Conservation (phyloP, 2,113 vertebrate genomes). For the Elgaria multicarinata region DNA sequence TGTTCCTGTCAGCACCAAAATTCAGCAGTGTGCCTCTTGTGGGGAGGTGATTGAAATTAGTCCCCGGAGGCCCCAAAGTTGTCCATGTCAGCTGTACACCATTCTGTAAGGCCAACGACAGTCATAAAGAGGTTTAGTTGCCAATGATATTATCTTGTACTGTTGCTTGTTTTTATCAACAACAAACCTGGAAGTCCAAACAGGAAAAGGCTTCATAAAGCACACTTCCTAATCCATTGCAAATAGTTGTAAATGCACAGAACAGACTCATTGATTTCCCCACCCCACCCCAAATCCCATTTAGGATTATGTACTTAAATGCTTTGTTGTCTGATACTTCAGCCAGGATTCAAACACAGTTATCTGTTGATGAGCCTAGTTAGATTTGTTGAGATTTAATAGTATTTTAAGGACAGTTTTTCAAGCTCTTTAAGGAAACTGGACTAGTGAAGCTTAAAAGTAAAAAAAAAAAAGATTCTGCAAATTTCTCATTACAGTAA, state of each 20-base stretch:
- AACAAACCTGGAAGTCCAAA: neutral
- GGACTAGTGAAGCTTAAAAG: neutral
- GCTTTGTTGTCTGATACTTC: neutral
- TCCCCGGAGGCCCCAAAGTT: no score
- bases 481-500: neutral
- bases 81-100: neutral
- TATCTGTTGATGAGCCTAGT: neutral
- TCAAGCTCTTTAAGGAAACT: neutral
- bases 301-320: neutral
- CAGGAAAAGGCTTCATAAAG: neutral
- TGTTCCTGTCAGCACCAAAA: no score
- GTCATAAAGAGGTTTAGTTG: neutral
- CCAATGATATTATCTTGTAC: neutral
- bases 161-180: neutral
- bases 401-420: neutral
- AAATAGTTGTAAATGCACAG: neutral
- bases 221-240: rapidly evolving
- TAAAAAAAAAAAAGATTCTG: neutral
- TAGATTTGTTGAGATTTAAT: neutral
- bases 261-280: neutral
- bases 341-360: neutral
- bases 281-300: neutral
- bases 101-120: neutral
- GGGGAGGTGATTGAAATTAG: no score
- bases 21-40: no score